Evolutionary conservation across 2,113 vertebrate genomes (phyloP).

Genomic region (Barnardius zonarius): DNA sequence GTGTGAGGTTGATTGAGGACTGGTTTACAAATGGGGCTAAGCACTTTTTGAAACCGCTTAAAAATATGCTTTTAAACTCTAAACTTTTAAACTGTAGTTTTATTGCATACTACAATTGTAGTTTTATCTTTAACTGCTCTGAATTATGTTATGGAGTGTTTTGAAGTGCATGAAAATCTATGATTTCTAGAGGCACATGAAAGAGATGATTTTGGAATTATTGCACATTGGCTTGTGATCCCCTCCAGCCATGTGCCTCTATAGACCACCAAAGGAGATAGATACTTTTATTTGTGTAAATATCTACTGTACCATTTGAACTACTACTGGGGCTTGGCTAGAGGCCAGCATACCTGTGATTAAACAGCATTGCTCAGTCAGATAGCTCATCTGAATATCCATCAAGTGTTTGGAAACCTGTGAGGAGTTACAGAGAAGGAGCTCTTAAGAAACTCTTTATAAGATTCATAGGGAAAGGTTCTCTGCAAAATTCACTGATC

Average conservation of each 20-base stretch:
- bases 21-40: not conserved
- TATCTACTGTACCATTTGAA: not conserved
- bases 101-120: fast-evolving
- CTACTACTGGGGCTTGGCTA: not conserved
- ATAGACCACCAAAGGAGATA: not conserved
- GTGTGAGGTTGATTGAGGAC: not conserved
- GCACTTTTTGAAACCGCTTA: not conserved
- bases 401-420: not conserved
- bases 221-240: not conserved
- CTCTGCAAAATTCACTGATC: not conserved
- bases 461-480: not conserved
- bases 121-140: not conserved
- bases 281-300: not conserved
- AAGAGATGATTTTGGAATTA: not conserved
- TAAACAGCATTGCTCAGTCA: not conserved
- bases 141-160: not conserved
- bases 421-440: not conserved
- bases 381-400: not conserved
- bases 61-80: not conserved
- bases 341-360: not conserved
- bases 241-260: not conserved
- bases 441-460: not conserved
- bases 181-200: not conserved
- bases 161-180: not conserved
- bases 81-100: not conserved